A percentile compares a stretch with the other conserved stretches of the same genome.
phyloP scores from a whole-genome alignment of 2,113 vertebrate genomes.

The Jacana jacana region DNA sequence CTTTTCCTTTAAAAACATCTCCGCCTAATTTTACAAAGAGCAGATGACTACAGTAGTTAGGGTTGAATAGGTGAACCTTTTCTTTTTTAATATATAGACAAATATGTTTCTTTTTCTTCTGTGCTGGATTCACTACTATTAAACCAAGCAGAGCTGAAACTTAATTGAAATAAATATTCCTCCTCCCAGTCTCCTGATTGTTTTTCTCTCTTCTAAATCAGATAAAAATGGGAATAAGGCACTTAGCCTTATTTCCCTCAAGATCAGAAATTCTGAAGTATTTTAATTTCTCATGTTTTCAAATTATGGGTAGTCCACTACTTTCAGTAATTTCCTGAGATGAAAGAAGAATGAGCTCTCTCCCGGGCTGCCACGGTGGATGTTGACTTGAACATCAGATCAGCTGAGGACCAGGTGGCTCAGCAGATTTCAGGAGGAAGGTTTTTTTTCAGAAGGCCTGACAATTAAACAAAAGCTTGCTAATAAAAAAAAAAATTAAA shows the following conservation, averaged over 20 bases:
- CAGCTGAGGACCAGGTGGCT: neutral
- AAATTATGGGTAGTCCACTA: neutral
- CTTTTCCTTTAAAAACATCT: neutral
- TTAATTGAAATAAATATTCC: conserved; percentile 14
- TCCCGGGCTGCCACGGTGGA: neutral
- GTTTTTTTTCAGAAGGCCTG: neutral
- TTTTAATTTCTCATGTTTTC: conserved; percentile 6
- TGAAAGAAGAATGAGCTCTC: neutral
- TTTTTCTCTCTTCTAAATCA: neutral
- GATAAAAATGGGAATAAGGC: neutral
- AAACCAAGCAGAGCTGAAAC: neutral
- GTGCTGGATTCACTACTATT: neutral
- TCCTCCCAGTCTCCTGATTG: neutral
- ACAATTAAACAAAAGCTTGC: neutral
- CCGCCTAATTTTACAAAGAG: neutral
- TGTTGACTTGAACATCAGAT: neutral
- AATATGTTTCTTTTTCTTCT: neutral
- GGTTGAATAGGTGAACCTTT: neutral
- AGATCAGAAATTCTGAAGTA: conserved; percentile 4
- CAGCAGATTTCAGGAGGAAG: neutral
- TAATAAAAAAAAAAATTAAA: neutral
- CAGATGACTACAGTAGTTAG: neutral
- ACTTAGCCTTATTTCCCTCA: neutral
- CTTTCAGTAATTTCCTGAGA: neutral
- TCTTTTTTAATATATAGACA: neutral